Conservation (phyloP, 1,140 invertebrate species). For the Drosophila aff. region DNA sequence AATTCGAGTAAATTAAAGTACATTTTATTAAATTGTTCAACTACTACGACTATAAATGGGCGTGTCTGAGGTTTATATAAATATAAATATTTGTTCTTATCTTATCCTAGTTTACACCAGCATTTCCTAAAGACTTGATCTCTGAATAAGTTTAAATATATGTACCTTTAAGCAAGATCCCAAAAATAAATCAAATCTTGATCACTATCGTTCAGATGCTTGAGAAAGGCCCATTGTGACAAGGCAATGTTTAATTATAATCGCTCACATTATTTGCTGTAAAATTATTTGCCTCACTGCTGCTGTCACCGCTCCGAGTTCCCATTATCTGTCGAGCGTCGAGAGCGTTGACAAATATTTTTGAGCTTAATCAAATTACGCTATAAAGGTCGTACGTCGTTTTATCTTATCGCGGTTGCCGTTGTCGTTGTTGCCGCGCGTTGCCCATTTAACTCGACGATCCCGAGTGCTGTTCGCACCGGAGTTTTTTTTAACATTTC, state of each 20-base stretch:
- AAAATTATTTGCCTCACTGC: slow-evolving; percentile 47
- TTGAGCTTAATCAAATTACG: slow-evolving; percentile 82
- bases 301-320: slow-evolving; percentile 5
- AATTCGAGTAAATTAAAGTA: neutral
- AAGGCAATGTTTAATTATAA: slow-evolving; percentile 52
- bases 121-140: neutral
- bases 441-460: slow-evolving; percentile 26
- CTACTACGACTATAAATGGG: neutral
- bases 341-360: slow-evolving; percentile 69
- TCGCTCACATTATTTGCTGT: slow-evolving; percentile 44
- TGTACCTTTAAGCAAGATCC: neutral
- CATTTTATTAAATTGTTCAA: neutral
- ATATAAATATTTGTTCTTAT: neutral
- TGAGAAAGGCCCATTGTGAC: slow-evolving; percentile 16
- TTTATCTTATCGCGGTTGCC: slow-evolving; percentile 69
- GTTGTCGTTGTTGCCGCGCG: slow-evolving; percentile 26
- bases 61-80: neutral
- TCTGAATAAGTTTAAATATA: too few species aligned
- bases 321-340: slow-evolving; percentile 40
- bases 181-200: slow-evolving; percentile 7
- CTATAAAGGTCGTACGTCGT: slow-evolving; percentile 77
- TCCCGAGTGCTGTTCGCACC: slow-evolving; percentile 54
- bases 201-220: slow-evolving; percentile 11
- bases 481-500: slow-evolving; percentile 23
- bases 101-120: neutral